These are phyloP conservation scores for Himantopus leucocephalus DNA, from an alignment of 2,113 vertebrate genomes.

Conservation along the genomic window DNA sequence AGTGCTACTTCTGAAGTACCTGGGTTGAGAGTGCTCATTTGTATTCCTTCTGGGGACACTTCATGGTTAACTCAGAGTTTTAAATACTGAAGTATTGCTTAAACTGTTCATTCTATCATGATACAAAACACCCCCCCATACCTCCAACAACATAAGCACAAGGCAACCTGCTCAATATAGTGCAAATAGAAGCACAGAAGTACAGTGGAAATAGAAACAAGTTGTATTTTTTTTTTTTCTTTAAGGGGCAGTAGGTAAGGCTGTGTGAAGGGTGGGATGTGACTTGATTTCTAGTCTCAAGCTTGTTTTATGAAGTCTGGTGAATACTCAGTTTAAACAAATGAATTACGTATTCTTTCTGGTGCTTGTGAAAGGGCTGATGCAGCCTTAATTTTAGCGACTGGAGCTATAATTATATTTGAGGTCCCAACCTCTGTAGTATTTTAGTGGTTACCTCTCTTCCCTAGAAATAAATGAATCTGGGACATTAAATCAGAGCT, in stretches of 20 bases:
- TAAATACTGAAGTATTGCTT: not conserved
- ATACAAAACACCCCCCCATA: not conserved
- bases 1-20: not conserved
- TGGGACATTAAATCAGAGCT: not conserved
- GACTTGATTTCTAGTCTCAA: not conserved
- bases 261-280: not conserved
- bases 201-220: not conserved
- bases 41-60: not conserved
- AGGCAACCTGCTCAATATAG: not conserved
- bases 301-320: not conserved
- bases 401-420: conserved; percentile 31
- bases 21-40: rapidly evolving
- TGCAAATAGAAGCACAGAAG: not conserved
- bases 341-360: conserved; percentile 3
- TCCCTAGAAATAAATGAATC: not conserved
- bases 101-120: not conserved
- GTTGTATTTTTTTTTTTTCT: not conserved
- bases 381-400: not conserved
- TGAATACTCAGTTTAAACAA: not conserved
- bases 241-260: not conserved
- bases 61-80: not conserved
- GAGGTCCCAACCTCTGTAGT: conserved; percentile 7
- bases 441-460: conserved; percentile 24
- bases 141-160: not conserved
- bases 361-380: conserved; percentile 37